Evolutionary conservation across 2,888 invertebrate species (phyloP), one percentile per base, ranked within the genome.

Genomic region (Apotomis turbidana): DNA sequence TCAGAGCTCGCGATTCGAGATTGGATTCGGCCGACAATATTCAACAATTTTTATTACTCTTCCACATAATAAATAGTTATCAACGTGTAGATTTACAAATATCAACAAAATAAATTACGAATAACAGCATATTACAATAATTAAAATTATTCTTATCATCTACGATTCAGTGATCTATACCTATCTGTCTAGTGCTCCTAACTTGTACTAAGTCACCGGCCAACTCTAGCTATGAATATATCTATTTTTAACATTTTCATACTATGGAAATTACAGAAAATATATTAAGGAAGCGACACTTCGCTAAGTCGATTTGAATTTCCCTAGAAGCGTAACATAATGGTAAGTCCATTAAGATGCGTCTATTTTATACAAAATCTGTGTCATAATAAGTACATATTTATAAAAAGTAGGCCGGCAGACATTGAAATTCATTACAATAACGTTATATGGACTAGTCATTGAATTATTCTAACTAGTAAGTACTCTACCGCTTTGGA

Each of bases 41-140:
- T 91, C 82, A 93, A 93, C 93, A 93, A 92, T 90, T 92, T 90
- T 86, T 85, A 86, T 87, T 87, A 83, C 84, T 90, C 87, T 89
- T 89, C 88, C 89, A 88, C 89, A 90, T 91, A 92, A 93, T 93
- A 93, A 93, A 93, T 93, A 93, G 90, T 91, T 92, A 91, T 92
- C 87, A 93, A 93, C 93, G 91, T 91, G 91, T 90, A 91, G 92
- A 91, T 92, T 93, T 93, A 93, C 90, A 93, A 93, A 91, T 93
- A 93, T 93, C 92, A 93, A 93, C 93, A 93, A 93, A 93, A 93
- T 93, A 93, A 93, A 93, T 93, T 93, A 93, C 91, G 90, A 91
- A 93, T 93, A 93, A 93, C 93, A 93, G 92, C 87, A 91, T 91
- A 90, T 89, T 92, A 91, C 88, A 90, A 87, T 86, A 88, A 80